phyloP scores from a whole-genome alignment of 1,140 invertebrate genomes.

The Steinernema feltiae region DNA sequence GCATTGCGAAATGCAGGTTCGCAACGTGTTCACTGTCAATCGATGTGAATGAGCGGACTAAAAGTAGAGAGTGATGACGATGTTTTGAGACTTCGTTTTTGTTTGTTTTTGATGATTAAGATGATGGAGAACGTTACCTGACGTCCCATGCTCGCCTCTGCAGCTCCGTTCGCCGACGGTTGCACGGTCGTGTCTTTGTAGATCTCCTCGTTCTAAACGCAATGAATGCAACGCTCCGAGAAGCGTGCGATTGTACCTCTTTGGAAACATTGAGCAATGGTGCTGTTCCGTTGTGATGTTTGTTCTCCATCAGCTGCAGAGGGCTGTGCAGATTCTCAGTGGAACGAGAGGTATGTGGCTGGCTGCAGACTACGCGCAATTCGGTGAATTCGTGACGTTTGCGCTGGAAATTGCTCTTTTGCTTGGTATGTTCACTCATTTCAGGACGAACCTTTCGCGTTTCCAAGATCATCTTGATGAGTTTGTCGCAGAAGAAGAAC shows the following conservation, averaged over 20 bases:
- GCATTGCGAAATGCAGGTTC: neutral
- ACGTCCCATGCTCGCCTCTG: conserved; percentile 36
- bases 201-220: neutral
- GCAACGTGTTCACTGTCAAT: neutral
- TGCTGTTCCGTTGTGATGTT: neutral
- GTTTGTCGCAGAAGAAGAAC: conserved; percentile 55
- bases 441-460: conserved; percentile 42
- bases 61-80: too few relatives aligned
- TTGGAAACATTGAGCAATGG: neutral
- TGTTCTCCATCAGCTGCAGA: neutral
- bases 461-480: conserved; percentile 55
- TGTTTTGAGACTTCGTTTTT: too few relatives aligned
- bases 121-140: conserved; percentile 31
- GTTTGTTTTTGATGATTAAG: neutral
- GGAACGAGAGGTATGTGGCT: neutral
- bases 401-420: neutral
- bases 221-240: neutral
- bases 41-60: conserved; percentile 4
- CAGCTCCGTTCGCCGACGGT: conserved; percentile 20
- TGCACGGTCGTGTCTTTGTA: conserved; percentile 3
- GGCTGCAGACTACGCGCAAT: neutral
- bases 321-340: neutral
- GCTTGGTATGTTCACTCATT: neutral
- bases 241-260: neutral
- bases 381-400: neutral